Conservation (phyloP, 2,888 invertebrate species). For the Luperina testacea region DNA sequence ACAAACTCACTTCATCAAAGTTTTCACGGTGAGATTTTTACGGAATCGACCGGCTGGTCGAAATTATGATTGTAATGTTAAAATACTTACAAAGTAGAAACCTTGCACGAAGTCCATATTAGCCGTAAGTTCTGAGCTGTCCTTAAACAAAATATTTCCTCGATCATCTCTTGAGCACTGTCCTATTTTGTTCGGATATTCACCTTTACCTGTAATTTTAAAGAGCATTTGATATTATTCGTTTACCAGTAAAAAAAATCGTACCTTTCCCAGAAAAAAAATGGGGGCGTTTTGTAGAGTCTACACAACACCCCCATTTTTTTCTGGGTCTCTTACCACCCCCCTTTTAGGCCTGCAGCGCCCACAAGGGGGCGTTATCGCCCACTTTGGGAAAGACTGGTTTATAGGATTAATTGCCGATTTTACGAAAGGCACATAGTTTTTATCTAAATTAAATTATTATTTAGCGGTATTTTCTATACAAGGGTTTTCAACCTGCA, state of each 20-base stretch:
- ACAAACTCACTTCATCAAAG: too few species aligned
- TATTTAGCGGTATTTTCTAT: background rate
- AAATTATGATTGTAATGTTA: too few species aligned
- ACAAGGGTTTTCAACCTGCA: background rate
- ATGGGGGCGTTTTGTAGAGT: too few species aligned
- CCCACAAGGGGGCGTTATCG: too few species aligned
- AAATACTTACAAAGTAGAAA: conserved; percentile 76
- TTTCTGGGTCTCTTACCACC: too few species aligned
- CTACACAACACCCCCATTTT: too few species aligned
- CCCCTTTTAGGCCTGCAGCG: too few species aligned
- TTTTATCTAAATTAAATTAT: background rate
- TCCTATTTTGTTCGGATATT: conserved; percentile 61
- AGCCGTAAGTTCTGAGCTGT: conserved; percentile 71
- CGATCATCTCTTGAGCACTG: conserved; percentile 67
- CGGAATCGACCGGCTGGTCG: too few species aligned
- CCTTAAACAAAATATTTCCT: conserved; percentile 77
- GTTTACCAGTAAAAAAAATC: background rate
- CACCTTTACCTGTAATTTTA: conserved; percentile 49
- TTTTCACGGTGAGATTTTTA: too few species aligned
- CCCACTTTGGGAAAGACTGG: too few species aligned
- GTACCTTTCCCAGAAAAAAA: too few species aligned
- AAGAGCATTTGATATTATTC: background rate
- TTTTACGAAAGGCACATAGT: background rate
- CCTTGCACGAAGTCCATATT: conserved; percentile 78
- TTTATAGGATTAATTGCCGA: background rate